phyloP scores from a whole-genome alignment of 1,140 invertebrate genomes.

The Arion vulgaris region DNA sequence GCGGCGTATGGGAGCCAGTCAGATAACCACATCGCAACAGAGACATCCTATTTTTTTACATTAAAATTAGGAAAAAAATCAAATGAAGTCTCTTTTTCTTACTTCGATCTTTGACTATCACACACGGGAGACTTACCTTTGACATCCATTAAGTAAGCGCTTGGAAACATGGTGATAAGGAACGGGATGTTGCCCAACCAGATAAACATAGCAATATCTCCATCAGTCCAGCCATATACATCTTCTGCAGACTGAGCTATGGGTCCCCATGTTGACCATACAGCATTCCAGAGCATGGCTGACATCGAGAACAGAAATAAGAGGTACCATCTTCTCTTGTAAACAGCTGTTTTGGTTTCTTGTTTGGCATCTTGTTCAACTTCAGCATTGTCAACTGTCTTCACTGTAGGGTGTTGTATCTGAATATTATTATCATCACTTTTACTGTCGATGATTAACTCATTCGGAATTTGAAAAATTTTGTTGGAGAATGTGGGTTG shows the following conservation, averaged over 20 bases:
- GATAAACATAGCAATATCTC: constrained; percentile 72
- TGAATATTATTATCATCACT: no score
- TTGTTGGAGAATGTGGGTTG: no score
- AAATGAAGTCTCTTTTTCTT: no score
- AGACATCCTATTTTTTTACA: no score
- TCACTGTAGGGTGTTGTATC: no score
- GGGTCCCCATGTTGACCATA: constrained; percentile 76
- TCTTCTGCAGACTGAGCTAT: constrained; percentile 71
- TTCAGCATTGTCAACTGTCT: not conserved
- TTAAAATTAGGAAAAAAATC: no score
- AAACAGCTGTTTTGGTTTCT: constrained; percentile 35
- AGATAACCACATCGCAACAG: no score
- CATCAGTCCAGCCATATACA: constrained; percentile 73
- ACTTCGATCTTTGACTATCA: no score
- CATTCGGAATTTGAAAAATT: no score
- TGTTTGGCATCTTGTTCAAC: not conserved
- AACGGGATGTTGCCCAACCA: constrained; percentile 75
- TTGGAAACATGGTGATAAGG: constrained; percentile 72
- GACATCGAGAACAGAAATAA: constrained; percentile 48
- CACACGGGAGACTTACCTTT: constrained; percentile 44
- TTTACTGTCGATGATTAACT: no score
- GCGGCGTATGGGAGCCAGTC: no score
- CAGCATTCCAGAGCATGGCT: constrained; percentile 47
- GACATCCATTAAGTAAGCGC: constrained; percentile 71
- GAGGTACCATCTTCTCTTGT: constrained; percentile 54